phyloP scores from a whole-genome alignment of 2,888 invertebrate species.

The Hyles lineata region DNA sequence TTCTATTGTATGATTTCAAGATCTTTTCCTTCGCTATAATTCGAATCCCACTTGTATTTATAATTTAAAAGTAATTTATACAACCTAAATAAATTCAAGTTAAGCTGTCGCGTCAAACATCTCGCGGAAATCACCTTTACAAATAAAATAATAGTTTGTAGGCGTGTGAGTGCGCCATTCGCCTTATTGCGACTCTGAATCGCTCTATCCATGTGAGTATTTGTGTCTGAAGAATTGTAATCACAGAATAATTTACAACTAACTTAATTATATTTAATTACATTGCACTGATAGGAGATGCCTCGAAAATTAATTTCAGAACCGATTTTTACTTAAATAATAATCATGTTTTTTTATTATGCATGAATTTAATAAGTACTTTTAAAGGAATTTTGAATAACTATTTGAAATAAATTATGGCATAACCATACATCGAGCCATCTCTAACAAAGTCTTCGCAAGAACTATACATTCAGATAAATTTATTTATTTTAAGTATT shows the following conservation, averaged over 20 bases:
- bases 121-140: not conserved
- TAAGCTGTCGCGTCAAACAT: not conserved
- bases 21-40: too few species aligned
- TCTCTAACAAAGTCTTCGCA: not conserved
- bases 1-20: too few species aligned
- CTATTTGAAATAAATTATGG: not conserved
- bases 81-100: not conserved
- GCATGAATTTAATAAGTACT: too few species aligned
- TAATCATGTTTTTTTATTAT: too few species aligned
- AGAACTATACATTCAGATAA: not conserved
- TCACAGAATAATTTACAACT: not conserved
- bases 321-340: not conserved
- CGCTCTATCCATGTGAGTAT: too few species aligned
- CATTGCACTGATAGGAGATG: not conserved
- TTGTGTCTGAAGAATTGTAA: too few species aligned
- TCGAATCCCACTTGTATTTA: not conserved
- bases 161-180: not conserved
- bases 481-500: slow-evolving; percentile 4
- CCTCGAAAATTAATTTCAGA: not conserved
- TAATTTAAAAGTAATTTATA: not conserved
- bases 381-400: not conserved
- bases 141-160: not conserved
- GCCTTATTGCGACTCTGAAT: not conserved
- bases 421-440: not conserved
- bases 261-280: not conserved